Percentiles rank a stretch among this genome's conserved stretches.
phyloP scores from a whole-genome alignment of 1,140 invertebrate species.

The Drosophila nasuta region DNA sequence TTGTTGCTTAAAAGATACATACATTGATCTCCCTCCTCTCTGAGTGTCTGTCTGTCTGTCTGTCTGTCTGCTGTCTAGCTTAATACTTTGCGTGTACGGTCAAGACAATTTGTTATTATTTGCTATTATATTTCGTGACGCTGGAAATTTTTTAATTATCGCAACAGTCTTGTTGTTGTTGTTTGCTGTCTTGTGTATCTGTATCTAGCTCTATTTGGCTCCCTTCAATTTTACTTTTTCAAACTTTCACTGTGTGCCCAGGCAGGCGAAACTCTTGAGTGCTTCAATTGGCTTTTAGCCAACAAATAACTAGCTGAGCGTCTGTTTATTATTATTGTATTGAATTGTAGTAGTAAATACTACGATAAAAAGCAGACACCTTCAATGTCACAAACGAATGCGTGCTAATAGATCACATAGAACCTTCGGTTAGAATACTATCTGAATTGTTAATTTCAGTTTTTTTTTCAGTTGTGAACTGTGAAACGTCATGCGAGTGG shows the following conservation, averaged over 20 bases:
- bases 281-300: constrained; percentile 36
- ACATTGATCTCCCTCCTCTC: constrained; percentile 19
- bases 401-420: constrained; percentile 49
- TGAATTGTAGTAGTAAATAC: constrained; percentile 15
- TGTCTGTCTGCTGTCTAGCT: not conserved
- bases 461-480: constrained; percentile 61
- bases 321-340: not conserved
- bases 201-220: constrained; percentile 34
- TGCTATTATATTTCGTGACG: constrained; percentile 79
- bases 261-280: constrained; percentile 31
- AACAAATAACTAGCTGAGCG: not conserved
- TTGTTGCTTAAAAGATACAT: constrained; percentile 66
- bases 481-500: constrained; percentile 57
- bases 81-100: constrained; percentile 29
- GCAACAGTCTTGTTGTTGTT: constrained; percentile 57
- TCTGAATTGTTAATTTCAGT: constrained; percentile 40
- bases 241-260: constrained; percentile 67
- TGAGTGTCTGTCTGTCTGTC: not conserved
- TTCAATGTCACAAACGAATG: constrained; percentile 35
- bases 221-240: constrained; percentile 31
- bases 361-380: constrained; percentile 8
- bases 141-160: constrained; percentile 79
- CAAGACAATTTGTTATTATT: constrained; percentile 79
- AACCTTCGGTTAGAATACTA: constrained; percentile 52
- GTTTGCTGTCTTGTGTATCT: constrained; percentile 16